Conservation (phyloP, 53 echinoderm and acorn worm genomes). For the Echinometra lucunter region DNA sequence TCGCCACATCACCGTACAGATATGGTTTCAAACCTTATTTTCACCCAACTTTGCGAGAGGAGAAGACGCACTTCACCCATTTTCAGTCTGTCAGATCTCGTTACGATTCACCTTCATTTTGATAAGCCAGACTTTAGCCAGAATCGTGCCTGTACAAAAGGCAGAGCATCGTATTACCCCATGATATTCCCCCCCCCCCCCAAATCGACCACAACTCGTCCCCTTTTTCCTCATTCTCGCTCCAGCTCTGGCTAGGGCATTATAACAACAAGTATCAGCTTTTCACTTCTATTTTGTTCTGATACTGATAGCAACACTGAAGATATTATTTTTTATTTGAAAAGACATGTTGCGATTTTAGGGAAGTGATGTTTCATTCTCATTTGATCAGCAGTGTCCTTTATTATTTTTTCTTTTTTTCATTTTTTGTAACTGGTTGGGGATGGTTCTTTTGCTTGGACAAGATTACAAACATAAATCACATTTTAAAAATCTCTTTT, state of each 20-base stretch:
- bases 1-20: background rate
- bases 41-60: background rate
- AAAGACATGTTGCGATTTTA: background rate
- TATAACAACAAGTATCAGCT: conserved; percentile 4
- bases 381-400: background rate
- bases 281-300: conserved; percentile 18
- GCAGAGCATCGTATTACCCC: conserved; percentile 13
- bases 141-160: conserved; percentile 51
- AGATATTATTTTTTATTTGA: background rate
- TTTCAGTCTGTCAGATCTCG: conserved; percentile 48
- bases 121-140: conserved; percentile 56
- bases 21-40: background rate
- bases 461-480: too few species aligned
- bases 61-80: conserved; percentile 61
- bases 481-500: too few species aligned
- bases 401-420: background rate
- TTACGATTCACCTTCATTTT: conserved; percentile 32
- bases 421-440: too few species aligned
- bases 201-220: background rate
- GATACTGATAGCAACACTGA: background rate
- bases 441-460: too few species aligned
- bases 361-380: background rate
- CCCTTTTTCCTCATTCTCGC: background rate
- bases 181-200: background rate
- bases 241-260: background rate